Conservation (phyloP, 2,797 vertebrate genomes). For the Myotis planiceps region DNA sequence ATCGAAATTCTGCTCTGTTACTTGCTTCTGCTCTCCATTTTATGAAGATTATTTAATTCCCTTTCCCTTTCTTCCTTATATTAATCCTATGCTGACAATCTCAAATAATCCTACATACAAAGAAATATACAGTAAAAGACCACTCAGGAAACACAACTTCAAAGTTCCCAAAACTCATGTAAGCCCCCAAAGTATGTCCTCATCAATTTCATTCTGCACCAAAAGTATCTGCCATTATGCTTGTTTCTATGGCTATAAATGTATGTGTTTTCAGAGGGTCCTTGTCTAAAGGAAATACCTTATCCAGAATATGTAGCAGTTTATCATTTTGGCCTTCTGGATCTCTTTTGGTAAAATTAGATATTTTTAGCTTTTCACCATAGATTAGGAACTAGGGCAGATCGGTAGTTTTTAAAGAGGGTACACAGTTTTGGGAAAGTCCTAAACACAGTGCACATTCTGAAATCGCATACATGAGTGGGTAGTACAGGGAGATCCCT, state of each 20-base stretch:
- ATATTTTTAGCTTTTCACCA: background rate
- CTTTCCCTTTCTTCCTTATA: too few species aligned
- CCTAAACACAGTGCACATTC: background rate
- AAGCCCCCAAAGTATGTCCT: background rate
- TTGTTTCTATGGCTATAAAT: background rate
- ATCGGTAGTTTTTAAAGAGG: background rate
- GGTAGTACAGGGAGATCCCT: background rate
- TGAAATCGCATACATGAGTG: background rate
- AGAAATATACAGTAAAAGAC: background rate
- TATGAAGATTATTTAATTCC: too few species aligned
- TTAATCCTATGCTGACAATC: too few species aligned
- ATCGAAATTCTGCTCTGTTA: too few species aligned
- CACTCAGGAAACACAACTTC: background rate
- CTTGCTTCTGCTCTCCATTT: too few species aligned
- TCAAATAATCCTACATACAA: background rate
- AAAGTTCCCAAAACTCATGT: background rate
- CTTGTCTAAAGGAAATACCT: background rate
- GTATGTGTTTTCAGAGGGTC: background rate
- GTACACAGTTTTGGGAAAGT: background rate
- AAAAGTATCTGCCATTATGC: background rate
- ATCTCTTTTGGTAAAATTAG: background rate
- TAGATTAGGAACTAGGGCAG: background rate
- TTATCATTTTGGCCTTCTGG: background rate
- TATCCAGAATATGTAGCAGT: background rate
- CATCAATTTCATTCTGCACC: background rate